Base-by-base conservation (phyloP, 2,113 vertebrate genomes). In the Ranitomeya imitator region DNA sequence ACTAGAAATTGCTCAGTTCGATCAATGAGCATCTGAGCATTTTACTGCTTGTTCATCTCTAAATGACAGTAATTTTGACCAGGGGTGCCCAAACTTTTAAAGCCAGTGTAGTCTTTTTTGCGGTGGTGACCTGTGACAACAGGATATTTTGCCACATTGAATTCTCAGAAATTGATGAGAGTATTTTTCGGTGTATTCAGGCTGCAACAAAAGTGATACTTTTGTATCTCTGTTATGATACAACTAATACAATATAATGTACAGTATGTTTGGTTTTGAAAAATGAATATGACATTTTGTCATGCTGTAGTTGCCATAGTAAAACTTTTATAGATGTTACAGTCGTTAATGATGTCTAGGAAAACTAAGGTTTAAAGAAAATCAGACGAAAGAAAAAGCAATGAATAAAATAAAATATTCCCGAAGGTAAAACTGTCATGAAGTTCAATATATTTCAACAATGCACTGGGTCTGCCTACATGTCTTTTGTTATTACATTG, bases 371-470 rank as follows among this genome's bases (percentile, higher is more conserved):
- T 37, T 37, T 16, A 23, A 80, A 57, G 2, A 45, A 14, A 71
- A 73, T 37, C 31, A 23, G 74, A 63, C 85, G 13, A 55, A 31
- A 15, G 3, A 37, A 69, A 54, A 88, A 45, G 57, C 55, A 60
- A 76, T 84, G 59, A 77, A 83, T 74, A n/a, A 23, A 83, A 63
- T 78, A 67, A 78, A 7, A 63, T 78, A 65, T 88, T 84, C 73
- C 81, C 87, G 67, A 57, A 63, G 87, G 87, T 63, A 67, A 57
- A 67, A 59, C 81, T 85, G 60, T 63, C 73, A 85, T 79, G n/a
- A 57, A 88, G 51, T 79, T 79, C 81, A 85, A 84, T 84, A 88
- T 67, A 85, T 88, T 84, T 85, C 13, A 78, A 55, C 87, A 16
- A 18, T 57, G 82, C 81, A 69, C 31, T 51, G 57, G 74, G 73